Evolutionary conservation across 2,113 vertebrate species (phyloP).

Genomic region (Opisthocomus hoazin): DNA sequence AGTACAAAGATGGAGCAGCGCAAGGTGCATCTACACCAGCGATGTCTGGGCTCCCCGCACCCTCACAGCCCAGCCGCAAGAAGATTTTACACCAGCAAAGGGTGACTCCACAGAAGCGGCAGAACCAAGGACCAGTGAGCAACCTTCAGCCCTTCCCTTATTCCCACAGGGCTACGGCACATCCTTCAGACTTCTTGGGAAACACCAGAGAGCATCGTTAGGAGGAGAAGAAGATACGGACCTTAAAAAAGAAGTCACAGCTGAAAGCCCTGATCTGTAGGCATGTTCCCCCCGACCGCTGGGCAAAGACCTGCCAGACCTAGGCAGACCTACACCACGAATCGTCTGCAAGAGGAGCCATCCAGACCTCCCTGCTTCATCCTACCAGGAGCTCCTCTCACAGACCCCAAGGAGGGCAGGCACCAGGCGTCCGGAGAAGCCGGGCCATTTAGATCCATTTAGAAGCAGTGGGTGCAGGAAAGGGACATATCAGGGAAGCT

Average conservation of each 20-base stretch:
- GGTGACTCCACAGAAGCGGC: neutral
- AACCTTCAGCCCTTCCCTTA: too few relatives aligned
- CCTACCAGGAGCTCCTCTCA: neutral
- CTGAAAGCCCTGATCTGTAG: neutral
- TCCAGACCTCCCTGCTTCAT: neutral
- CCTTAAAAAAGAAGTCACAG: neutral
- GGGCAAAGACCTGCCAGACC: neutral
- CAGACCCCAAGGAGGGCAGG: neutral
- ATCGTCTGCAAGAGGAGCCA: neutral
- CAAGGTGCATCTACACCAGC: too few relatives aligned
- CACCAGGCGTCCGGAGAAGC: neutral
- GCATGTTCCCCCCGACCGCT: neutral
- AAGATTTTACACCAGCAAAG: neutral
- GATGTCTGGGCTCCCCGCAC: fast-evolving
- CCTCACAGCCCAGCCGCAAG: neutral
- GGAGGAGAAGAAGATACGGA: neutral
- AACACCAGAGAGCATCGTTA: neutral
- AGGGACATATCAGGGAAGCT: neutral
- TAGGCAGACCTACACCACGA: neutral
- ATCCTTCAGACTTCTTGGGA: neutral
- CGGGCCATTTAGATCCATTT: neutral
- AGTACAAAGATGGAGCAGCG: neutral
- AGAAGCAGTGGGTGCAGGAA: neutral
- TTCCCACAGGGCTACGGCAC: neutral
- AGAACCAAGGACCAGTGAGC: neutral